phyloP scores from a whole-genome alignment of 2,888 invertebrate species.

The Zaprionus obscuricornis region DNA sequence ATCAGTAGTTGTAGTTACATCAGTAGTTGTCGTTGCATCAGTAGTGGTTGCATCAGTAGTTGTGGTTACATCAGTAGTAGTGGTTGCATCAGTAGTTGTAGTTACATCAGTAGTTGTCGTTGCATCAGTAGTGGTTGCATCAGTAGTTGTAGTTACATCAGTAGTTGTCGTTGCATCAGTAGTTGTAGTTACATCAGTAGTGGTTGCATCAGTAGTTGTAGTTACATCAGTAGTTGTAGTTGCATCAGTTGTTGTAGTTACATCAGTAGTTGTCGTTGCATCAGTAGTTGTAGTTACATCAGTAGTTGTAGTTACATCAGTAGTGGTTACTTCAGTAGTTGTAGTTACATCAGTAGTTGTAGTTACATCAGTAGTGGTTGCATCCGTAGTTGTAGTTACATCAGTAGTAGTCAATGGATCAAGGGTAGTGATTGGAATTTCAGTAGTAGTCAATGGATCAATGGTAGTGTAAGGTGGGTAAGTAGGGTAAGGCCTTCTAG shows the following conservation, averaged over 20 bases:
- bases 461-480: background rate
- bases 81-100: background rate
- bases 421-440: slow-evolving; percentile 1
- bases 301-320: too few species aligned
- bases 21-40: background rate
- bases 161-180: background rate
- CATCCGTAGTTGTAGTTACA: background rate
- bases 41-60: background rate
- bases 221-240: background rate
- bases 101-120: background rate
- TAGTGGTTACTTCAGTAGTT: background rate
- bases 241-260: background rate
- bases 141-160: too few species aligned
- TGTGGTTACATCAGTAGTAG: background rate
- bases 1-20: background rate
- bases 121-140: too few species aligned
- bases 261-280: too few species aligned
- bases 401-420: background rate
- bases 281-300: too few species aligned
- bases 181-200: background rate
- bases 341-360: too few species aligned
- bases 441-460: background rate
- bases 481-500: background rate
- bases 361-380: background rate
- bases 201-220: background rate